Evolutionary conservation across 2,113 vertebrate genomes (phyloP), one percentile per base, ranked within the genome.

Genomic region (Lophius piscatorius): DNA sequence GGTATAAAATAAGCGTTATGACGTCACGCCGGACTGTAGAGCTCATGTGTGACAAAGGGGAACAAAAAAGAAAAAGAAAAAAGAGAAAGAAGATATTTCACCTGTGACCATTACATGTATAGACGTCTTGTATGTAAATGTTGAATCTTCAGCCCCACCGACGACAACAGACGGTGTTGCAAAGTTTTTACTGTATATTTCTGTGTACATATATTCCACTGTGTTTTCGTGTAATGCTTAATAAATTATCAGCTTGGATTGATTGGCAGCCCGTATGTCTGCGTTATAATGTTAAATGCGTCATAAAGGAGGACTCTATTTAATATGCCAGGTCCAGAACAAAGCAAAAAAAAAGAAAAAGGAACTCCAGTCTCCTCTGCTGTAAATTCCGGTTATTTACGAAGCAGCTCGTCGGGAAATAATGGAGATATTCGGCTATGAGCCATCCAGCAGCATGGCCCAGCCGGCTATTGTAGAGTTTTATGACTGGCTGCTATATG

Each of bases 401-500:
- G 29, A 31, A 31, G 11, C 9, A 10, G 29, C 8, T 92, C 93
- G 90, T 88, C 87, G 86, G 92, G 91, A 94, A 94, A 94, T 94
- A 90, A 94, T 96, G 93, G 94, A 94, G 95, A 94, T 94, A 78
- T 80, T 70, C 92, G 90, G 92, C 93, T 93, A 87, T 94, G 93
- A 92, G 92, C 90, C 91, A 92, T 91, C 90, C 91, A 92, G 92
- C 93, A 92, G 86, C 93, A 92, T 93, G 93, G n/a, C 92, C 93
- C 94, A 94, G 92, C 92, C 93, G 92, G 94, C 95, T 95, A 97
- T 98, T 98, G 95, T 98, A 92, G 92, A 92, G 92, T 98, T 98
- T 98, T 98, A 98, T 98, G 95, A 94, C 95, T 94, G 91, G 93
- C 92, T 94, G 93, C 90, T 94, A 93, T 95, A 94, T 94, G 94